phyloP scores from a whole-genome alignment of 1,140 invertebrate genomes.

The Mesaphorura yosii region DNA sequence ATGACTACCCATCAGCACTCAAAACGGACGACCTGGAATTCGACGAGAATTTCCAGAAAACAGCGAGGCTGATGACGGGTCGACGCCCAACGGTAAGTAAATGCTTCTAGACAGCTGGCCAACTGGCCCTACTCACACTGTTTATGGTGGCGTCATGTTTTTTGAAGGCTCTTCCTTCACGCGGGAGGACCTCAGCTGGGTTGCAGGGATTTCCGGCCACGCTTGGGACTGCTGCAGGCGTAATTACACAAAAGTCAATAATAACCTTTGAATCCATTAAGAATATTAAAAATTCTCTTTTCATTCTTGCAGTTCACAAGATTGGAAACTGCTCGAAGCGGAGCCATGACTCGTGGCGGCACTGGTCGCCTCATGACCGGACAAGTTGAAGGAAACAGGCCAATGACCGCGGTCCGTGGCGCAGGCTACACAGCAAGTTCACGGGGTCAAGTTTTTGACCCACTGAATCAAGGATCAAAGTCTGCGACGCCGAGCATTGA shows the following conservation, averaged over 20 bases:
- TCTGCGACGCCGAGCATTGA: slow-evolving; percentile 48
- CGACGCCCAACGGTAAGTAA: slow-evolving; percentile 20
- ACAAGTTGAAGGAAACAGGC: slow-evolving; percentile 44
- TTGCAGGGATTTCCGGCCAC: slow-evolving; percentile 38
- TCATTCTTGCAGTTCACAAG: slow-evolving; percentile 21
- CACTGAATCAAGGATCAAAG: slow-evolving; percentile 55
- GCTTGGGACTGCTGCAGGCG: slow-evolving; percentile 42
- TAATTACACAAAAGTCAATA: slow-evolving; percentile 32
- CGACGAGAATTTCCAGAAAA: slow-evolving; percentile 48
- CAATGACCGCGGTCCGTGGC: slow-evolving; percentile 89
- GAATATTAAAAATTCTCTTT: too few relatives aligned
- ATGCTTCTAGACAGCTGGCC: too few relatives aligned
- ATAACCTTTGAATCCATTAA: too few relatives aligned
- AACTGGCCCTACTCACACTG: too few relatives aligned
- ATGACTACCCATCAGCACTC: slow-evolving; percentile 51
- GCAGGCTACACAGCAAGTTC: slow-evolving; percentile 67
- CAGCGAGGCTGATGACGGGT: slow-evolving; percentile 37
- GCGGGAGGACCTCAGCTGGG: slow-evolving; percentile 31
- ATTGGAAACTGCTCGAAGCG: slow-evolving; percentile 19
- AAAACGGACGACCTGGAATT: slow-evolving; percentile 52
- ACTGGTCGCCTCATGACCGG: slow-evolving; percentile 31
- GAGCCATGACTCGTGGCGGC: slow-evolving; percentile 19
- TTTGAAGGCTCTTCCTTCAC: background rate
- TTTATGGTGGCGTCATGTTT: too few relatives aligned
- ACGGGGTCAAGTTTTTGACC: slow-evolving; percentile 57